Conservation (phyloP, 2,888 invertebrate genomes). For the Prosapia bicincta region DNA sequence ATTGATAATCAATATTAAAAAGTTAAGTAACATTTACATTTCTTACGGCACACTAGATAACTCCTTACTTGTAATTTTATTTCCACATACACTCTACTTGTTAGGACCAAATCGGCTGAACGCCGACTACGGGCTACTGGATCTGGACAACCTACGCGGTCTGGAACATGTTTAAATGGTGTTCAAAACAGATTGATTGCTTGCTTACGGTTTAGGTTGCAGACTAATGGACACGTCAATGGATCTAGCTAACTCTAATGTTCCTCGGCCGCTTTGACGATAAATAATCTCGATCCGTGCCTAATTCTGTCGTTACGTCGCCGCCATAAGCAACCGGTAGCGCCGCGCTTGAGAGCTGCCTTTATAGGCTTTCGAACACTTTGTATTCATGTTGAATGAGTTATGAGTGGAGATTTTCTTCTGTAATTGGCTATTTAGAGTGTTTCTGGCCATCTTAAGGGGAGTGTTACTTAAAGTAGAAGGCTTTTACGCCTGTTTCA, state of each 20-base stretch:
- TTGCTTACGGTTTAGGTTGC: not conserved
- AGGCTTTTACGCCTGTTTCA: too few species aligned
- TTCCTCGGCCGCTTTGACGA: not conserved
- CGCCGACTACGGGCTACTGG: too few species aligned
- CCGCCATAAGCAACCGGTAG: not conserved
- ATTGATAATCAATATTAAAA: too few species aligned
- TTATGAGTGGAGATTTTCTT: not conserved
- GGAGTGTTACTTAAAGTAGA: too few species aligned
- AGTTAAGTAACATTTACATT: too few species aligned
- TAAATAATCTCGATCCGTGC: not conserved
- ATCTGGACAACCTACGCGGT: too few species aligned
- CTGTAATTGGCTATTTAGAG: not conserved
- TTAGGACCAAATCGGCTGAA: too few species aligned
- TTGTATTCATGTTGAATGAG: not conserved
- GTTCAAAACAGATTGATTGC: too few species aligned
- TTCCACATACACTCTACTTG: too few species aligned
- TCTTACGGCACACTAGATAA: too few species aligned
- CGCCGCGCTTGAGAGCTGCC: not conserved
- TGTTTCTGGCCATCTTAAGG: not conserved
- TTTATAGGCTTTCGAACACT: not conserved
- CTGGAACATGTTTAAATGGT: too few species aligned
- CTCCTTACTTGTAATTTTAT: too few species aligned
- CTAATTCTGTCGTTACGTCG: not conserved
- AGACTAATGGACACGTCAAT: not conserved
- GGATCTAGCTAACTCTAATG: not conserved